These are phyloP conservation scores for Mola mola DNA, from an alignment of 2,113 vertebrate species.

Conservation along the genomic window DNA sequence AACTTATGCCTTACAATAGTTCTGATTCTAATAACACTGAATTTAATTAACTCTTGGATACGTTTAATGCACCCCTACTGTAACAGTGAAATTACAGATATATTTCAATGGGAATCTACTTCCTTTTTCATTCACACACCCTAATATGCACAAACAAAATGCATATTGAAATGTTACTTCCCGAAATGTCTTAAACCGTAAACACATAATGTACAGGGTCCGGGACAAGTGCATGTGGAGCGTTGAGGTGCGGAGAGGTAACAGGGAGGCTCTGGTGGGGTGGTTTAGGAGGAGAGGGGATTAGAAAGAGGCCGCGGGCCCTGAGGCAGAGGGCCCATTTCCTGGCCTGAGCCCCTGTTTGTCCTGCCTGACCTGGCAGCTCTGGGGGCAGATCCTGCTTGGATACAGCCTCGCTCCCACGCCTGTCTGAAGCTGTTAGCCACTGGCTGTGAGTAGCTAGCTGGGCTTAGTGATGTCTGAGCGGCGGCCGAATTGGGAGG, in stretches of 20 bases:
- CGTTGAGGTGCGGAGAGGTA: conserved; percentile 62
- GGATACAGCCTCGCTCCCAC: conserved; percentile 91
- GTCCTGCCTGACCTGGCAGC: conserved; percentile 98
- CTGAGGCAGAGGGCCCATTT: conserved; percentile 85
- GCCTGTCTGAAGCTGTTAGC: conserved; percentile 97
- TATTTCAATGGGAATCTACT: no score
- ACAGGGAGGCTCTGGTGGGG: conserved; percentile 73
- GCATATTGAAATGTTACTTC: no score
- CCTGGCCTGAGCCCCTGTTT: conserved; percentile 92
- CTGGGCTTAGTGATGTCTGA: conserved; percentile 85
- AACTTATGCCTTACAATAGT: no score
- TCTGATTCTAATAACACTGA: no score
- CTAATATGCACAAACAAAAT: no score
- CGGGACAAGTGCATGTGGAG: conserved; percentile 61
- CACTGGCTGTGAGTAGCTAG: conserved; percentile 86
- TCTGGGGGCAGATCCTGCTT: conserved; percentile 90
- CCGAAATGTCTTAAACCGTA: no score
- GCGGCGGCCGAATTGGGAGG: conserved; percentile 74
- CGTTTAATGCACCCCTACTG: no score
- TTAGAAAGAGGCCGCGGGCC: conserved; percentile 90
- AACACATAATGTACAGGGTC: no score
- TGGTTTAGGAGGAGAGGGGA: conserved; percentile 81
- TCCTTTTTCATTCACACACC: no score
- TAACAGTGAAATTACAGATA: no score
- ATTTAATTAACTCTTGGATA: no score